phyloP scores from a whole-genome alignment of 1,140 invertebrate species.

The Helicoverpa armigera region DNA sequence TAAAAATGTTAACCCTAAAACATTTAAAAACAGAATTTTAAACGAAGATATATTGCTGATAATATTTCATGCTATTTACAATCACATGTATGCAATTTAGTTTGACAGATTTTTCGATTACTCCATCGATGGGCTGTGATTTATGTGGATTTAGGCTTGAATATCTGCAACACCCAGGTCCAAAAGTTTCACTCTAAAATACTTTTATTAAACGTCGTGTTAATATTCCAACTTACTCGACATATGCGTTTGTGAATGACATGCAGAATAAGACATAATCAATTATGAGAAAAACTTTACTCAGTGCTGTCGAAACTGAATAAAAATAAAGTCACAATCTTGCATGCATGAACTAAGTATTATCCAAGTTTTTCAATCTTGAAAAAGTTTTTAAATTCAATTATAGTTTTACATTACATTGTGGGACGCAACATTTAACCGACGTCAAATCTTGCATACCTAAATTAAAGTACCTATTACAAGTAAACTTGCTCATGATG shows the following conservation, averaged over 20 bases:
- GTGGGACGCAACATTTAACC: not conserved
- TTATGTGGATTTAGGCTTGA: not conserved
- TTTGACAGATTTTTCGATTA: slow-evolving; percentile 16
- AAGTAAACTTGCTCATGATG: not conserved
- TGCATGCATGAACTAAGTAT: slow-evolving; percentile 25
- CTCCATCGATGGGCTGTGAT: slow-evolving; percentile 1
- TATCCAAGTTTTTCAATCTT: slow-evolving; percentile 42
- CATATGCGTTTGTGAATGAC: slow-evolving; percentile 10
- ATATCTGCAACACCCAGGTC: not conserved
- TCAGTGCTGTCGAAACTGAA: slow-evolving; percentile 7
- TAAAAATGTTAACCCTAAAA: too few species aligned
- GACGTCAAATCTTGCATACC: not conserved
- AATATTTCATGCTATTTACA: not conserved
- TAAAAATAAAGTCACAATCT: slow-evolving; percentile 10
- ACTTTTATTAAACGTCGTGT: not conserved
- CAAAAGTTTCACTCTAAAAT: not conserved
- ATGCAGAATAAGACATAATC: not conserved
- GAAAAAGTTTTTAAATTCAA: slow-evolving; percentile 37
- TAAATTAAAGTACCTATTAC: not conserved
- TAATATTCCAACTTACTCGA: not conserved
- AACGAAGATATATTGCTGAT: not conserved
- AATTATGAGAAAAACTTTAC: slow-evolving; percentile 26
- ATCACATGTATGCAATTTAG: not conserved
- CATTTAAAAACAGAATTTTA: not conserved
- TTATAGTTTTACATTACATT: slow-evolving; percentile 21